Conservation (phyloP, 2,797 vertebrate genomes). For the Lepidocolaptes lacrymiger region DNA sequence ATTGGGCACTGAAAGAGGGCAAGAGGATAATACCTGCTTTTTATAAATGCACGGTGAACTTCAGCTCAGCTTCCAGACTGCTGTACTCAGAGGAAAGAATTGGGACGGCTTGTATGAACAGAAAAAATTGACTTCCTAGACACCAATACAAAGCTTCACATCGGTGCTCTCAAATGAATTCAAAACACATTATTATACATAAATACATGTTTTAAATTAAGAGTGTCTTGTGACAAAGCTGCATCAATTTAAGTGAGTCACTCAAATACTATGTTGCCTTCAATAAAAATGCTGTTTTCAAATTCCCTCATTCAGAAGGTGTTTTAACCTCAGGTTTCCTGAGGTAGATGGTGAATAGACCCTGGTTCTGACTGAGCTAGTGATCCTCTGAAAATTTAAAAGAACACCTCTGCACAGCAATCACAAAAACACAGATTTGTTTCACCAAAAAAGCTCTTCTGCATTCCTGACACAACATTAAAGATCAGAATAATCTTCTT, state of each 20-base stretch:
- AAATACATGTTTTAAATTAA: not conserved
- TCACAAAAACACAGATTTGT: not conserved
- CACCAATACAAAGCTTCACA: not conserved
- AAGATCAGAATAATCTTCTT: not conserved
- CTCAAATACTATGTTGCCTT: not conserved
- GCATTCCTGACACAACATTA: rapidly evolving
- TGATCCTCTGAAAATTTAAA: not conserved
- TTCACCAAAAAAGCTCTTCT: not conserved
- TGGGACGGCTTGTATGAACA: not conserved
- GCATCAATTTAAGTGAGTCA: not conserved
- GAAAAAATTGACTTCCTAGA: not conserved
- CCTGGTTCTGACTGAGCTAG: not conserved
- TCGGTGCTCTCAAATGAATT: not conserved
- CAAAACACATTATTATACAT: not conserved
- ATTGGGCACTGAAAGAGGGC: not conserved
- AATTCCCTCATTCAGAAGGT: not conserved
- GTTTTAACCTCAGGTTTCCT: not conserved
- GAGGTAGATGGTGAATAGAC: not conserved
- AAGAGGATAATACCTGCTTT: slow-evolving; percentile 28
- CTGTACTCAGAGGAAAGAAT: not conserved
- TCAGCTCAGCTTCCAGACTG: not conserved
- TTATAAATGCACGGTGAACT: slow-evolving; percentile 18
- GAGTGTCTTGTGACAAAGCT: not conserved
- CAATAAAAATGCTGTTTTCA: not conserved
- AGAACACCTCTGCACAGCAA: not conserved